Conservation (phyloP, 2,113 vertebrate species). For the Tiliqua scincoides region DNA sequence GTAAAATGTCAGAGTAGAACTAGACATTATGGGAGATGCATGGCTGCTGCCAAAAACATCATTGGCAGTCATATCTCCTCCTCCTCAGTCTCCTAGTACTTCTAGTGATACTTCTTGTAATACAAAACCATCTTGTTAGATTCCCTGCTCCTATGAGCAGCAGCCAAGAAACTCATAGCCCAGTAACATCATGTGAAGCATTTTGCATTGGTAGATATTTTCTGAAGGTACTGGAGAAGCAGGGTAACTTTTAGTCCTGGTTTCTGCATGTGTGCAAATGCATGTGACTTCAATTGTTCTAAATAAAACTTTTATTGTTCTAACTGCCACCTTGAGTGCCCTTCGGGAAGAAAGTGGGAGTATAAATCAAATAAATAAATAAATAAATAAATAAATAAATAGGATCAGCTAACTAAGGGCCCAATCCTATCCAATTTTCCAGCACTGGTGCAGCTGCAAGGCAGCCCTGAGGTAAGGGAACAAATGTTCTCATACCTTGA, state of each 20-base stretch:
- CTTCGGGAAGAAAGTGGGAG: too few species aligned
- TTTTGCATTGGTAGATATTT: background rate
- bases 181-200: background rate
- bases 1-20: background rate
- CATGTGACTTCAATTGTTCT: background rate
- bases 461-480: too few species aligned
- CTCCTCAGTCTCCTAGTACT: background rate
- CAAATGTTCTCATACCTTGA: too few species aligned
- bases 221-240: background rate
- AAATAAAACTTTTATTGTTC: background rate
- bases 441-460: too few species aligned
- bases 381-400: too few species aligned
- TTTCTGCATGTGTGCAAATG: background rate
- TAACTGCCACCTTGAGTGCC: too few species aligned
- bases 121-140: background rate
- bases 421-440: too few species aligned
- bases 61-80: too few species aligned
- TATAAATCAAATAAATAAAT: too few species aligned
- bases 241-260: background rate
- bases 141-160: background rate
- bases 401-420: too few species aligned
- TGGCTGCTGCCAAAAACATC: background rate
- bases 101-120: background rate
- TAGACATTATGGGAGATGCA: background rate
- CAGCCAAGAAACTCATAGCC: background rate